Conservation (phyloP, 37 sponge, comb jelly and placozoan species). For the Halichondria panicea region DNA sequence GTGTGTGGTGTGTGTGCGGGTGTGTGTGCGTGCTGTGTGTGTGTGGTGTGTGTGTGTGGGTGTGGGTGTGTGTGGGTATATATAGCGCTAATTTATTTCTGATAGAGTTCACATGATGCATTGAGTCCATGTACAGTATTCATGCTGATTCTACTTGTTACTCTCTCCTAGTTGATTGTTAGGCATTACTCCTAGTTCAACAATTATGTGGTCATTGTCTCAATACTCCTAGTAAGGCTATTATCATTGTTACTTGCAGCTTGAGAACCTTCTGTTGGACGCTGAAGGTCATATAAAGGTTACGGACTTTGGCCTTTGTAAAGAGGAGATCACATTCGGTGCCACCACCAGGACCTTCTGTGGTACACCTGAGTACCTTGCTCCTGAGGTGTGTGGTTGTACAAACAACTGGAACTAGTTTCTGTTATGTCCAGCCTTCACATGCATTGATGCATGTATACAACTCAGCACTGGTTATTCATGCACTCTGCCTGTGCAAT, state of each 20-base stretch:
- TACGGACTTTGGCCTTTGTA: slow-evolving; percentile 98
- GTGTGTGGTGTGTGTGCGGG: too few species aligned
- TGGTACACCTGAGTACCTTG: slow-evolving; percentile 99
- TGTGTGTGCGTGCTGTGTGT: too few species aligned
- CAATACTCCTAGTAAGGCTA: not conserved
- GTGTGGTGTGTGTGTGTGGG: too few species aligned
- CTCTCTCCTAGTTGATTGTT: too few species aligned
- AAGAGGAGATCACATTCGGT: slow-evolving; percentile 94
- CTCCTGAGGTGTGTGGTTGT: slow-evolving; percentile 89
- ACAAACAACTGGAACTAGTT: not conserved
- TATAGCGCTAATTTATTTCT: not conserved
- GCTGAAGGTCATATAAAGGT: slow-evolving; percentile 94
- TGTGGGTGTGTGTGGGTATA: not conserved
- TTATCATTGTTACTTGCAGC: slow-evolving; percentile 44
- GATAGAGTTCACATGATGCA: not conserved
- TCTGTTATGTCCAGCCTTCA: not conserved
- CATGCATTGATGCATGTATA: not conserved
- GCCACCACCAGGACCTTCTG: slow-evolving; percentile 96
- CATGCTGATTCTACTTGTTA: too few species aligned
- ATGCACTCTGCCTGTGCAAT: not conserved
- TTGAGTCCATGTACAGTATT: too few species aligned
- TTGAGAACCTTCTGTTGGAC: slow-evolving; percentile 97
- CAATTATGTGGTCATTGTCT: too few species aligned
- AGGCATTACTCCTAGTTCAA: too few species aligned
- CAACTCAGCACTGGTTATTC: too few species aligned